These are phyloP conservation scores for Sigmodon hispidus DNA, from an alignment of 2,113 vertebrate genomes.

Conservation along the genomic window DNA sequence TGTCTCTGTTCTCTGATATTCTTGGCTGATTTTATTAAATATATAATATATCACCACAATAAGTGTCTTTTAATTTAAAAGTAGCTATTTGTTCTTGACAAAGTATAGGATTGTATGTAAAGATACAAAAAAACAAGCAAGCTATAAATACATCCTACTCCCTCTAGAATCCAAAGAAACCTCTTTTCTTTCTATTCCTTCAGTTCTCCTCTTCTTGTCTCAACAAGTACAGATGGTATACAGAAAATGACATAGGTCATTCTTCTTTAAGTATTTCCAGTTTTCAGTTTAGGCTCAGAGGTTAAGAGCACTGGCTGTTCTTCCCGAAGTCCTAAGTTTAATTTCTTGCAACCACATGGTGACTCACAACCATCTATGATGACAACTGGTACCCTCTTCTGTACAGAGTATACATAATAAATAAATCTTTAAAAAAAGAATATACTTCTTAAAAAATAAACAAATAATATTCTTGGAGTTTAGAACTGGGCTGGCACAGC, in stretches of 20 bases:
- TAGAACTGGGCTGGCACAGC: not conserved
- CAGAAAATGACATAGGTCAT: not conserved
- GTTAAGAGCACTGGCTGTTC: too few species aligned
- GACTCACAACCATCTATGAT: too few species aligned
- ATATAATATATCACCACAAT: too few species aligned
- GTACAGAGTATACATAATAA: too few species aligned
- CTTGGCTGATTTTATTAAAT: too few species aligned
- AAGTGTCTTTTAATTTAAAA: not conserved
- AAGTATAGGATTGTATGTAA: not conserved
- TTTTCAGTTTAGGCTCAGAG: slow-evolving; percentile 9
- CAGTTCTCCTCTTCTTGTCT: not conserved
- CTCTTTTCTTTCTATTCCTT: not conserved
- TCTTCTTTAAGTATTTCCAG: slow-evolving; percentile 22
- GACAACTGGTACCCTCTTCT: too few species aligned
- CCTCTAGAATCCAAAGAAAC: not conserved
- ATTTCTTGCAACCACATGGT: too few species aligned
- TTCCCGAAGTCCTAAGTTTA: too few species aligned
- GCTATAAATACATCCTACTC: not conserved
- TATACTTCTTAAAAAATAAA: too few species aligned
- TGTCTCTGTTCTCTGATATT: too few species aligned
- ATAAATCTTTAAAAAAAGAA: too few species aligned
- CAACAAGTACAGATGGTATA: not conserved
- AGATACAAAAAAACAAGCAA: not conserved
- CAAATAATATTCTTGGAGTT: not conserved
- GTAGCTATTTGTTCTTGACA: not conserved